Conservation (phyloP, 64 coral and sea anemone species). For the Montipora foliosa region DNA sequence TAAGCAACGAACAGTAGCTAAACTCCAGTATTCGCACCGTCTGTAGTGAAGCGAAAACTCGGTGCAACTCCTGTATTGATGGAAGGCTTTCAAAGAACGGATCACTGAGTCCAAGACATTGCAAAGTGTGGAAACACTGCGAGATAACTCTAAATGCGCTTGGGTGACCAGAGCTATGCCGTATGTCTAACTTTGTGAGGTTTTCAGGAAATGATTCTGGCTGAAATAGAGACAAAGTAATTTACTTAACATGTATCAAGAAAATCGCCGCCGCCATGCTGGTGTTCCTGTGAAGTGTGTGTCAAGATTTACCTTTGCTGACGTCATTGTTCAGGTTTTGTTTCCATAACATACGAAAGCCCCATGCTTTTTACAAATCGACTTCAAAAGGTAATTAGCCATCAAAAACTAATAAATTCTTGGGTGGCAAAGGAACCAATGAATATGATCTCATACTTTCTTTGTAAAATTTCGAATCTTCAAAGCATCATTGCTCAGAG, state of each 20-base stretch:
- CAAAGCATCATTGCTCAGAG: too few relatives aligned
- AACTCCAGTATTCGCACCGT: conserved; percentile 78
- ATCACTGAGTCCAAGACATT: conserved; percentile 75
- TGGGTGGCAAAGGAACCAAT: too few relatives aligned
- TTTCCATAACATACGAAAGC: too few relatives aligned
- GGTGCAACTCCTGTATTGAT: conserved; percentile 31
- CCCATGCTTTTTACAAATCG: too few relatives aligned
- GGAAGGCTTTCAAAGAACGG: conserved; percentile 60
- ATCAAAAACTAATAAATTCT: too few relatives aligned
- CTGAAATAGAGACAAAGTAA: background rate
- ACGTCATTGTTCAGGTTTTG: too few relatives aligned
- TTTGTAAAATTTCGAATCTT: too few relatives aligned
- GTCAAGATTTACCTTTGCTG: too few relatives aligned
- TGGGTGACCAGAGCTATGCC: conserved; percentile 73
- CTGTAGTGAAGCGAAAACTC: conserved; percentile 50
- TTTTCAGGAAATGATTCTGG: conserved; percentile 70
- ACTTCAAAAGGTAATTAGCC: too few relatives aligned
- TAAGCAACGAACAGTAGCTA: conserved; percentile 80
- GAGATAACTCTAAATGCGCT: conserved; percentile 77
- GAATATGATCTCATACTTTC: too few relatives aligned
- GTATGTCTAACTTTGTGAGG: conserved; percentile 81
- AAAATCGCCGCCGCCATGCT: too few relatives aligned
- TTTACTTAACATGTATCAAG: background rate
- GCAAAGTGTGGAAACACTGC: conserved; percentile 29
- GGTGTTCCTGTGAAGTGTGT: too few relatives aligned